Conservation (phyloP, 2,797 vertebrate genomes). For the Gephyroberyx darwinii region DNA sequence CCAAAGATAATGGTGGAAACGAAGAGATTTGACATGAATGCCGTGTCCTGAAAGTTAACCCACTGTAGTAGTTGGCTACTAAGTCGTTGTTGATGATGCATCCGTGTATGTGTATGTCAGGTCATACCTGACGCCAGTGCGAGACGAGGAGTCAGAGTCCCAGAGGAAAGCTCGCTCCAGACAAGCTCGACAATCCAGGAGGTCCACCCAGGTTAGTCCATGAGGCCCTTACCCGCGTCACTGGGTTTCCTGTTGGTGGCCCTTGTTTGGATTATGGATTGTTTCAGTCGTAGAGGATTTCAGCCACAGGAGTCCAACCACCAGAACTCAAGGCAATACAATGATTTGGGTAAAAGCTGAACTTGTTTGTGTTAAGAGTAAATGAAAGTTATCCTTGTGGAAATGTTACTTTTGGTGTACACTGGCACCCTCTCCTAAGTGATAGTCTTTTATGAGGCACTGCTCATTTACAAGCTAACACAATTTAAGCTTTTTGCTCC, state of each 20-base stretch:
- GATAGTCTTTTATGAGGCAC: constrained; percentile 5
- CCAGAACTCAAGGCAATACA: background rate
- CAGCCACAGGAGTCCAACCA: background rate
- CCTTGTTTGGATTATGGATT: background rate
- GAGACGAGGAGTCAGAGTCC: constrained; percentile 98
- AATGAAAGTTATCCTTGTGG: background rate
- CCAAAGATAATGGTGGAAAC: no score
- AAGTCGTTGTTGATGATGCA: background rate
- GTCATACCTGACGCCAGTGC: constrained; percentile 98
- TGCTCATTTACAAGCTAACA: background rate
- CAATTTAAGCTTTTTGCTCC: background rate
- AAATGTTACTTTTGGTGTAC: constrained; percentile 15
- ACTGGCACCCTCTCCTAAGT: background rate
- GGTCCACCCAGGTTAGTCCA: constrained; percentile 91
- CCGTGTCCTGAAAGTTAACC: background rate
- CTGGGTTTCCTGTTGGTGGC: background rate
- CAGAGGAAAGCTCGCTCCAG: constrained; percentile 98
- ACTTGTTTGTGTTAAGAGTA: background rate
- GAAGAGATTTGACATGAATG: no score
- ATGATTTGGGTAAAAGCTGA: background rate
- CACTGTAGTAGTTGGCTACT: background rate
- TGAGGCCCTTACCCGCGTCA: background rate
- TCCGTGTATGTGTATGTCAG: constrained; percentile 66
- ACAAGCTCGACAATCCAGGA: constrained; percentile 97
- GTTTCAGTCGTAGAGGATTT: constrained; percentile 10